A percentile compares a stretch with the other conserved stretches of the same genome.
These are phyloP conservation scores for Morelia viridis DNA, from an alignment of 2,797 vertebrate species.

Conservation along the genomic window DNA sequence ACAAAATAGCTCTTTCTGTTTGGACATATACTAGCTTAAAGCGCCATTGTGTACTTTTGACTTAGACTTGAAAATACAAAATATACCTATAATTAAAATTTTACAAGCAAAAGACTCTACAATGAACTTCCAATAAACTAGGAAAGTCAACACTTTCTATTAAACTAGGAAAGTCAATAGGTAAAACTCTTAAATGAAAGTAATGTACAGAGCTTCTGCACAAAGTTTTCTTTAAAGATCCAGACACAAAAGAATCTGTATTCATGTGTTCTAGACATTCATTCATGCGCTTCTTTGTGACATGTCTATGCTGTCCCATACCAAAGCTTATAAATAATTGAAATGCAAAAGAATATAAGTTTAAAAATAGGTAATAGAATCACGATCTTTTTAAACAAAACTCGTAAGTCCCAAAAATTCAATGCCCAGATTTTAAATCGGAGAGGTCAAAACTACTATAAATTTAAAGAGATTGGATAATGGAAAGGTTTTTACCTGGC, in stretches of 20 bases:
- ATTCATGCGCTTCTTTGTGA: neutral
- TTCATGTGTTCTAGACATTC: neutral
- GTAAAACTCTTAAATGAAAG: neutral
- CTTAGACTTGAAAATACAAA: neutral
- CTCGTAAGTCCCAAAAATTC: neutral
- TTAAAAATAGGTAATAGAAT: neutral
- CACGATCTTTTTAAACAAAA: neutral
- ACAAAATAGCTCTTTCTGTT: neutral
- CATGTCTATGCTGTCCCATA: neutral
- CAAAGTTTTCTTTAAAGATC: neutral
- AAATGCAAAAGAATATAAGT: neutral
- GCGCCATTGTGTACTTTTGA: neutral
- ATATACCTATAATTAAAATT: neutral
- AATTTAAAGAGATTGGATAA: neutral
- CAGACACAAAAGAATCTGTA: neutral
- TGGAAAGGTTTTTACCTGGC: neutral
- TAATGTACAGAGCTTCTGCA: neutral
- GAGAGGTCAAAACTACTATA: neutral
- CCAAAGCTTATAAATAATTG: neutral
- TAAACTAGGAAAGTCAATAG: neutral
- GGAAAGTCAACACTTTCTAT: neutral
- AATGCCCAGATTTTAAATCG: neutral
- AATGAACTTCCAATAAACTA: neutral
- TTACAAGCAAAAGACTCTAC: conserved; percentile 6
- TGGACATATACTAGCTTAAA: conserved; percentile 22